These are phyloP conservation scores for Peromyscus aztecus DNA, from an alignment of 2,797 vertebrate species.

Conservation along the genomic window DNA sequence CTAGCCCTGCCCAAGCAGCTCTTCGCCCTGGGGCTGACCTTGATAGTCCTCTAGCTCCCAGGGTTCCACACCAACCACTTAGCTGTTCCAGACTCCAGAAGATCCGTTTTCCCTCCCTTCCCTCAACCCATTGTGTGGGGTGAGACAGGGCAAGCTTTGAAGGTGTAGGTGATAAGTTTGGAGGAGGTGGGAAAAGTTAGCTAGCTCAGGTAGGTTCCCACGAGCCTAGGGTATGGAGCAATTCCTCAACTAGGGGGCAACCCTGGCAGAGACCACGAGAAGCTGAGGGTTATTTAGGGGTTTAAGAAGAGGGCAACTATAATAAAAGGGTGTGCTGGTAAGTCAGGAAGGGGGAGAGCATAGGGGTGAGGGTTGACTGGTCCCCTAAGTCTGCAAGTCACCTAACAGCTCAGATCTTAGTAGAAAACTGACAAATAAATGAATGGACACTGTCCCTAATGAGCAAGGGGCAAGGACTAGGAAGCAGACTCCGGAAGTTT, in stretches of 20 bases:
- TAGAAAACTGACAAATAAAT: slow-evolving; percentile 29
- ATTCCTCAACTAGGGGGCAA: neutral
- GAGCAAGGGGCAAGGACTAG: neutral
- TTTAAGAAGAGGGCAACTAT: neutral
- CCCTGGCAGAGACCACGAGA: slow-evolving; percentile 16
- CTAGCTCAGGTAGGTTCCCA: slow-evolving; percentile 42
- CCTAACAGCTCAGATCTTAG: slow-evolving; percentile 31
- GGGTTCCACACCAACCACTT: neutral
- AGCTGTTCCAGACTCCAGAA: slow-evolving; percentile 25
- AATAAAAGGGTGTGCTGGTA: neutral
- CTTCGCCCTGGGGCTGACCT: slow-evolving; percentile 40
- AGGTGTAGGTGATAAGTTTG: slow-evolving; percentile 44
- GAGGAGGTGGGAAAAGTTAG: slow-evolving; percentile 19
- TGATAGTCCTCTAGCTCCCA: slow-evolving; percentile 33
- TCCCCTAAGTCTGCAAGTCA: neutral
- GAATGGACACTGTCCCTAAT: neutral
- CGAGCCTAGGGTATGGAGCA: neutral
- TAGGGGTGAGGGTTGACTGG: neutral
- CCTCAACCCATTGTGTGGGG: slow-evolving; percentile 23
- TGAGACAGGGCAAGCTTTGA: slow-evolving; percentile 37
- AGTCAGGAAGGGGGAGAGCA: neutral
- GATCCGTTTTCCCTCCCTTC: neutral
- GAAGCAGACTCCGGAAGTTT: neutral
- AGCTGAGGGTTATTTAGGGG: slow-evolving; percentile 6
- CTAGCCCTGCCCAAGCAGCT: slow-evolving; percentile 21